Percentiles rank a stretch among this genome's conserved stretches.
These are phyloP conservation scores for Megaceryle torquata DNA, from an alignment of 2,113 vertebrate genomes.

Conservation along the genomic window DNA sequence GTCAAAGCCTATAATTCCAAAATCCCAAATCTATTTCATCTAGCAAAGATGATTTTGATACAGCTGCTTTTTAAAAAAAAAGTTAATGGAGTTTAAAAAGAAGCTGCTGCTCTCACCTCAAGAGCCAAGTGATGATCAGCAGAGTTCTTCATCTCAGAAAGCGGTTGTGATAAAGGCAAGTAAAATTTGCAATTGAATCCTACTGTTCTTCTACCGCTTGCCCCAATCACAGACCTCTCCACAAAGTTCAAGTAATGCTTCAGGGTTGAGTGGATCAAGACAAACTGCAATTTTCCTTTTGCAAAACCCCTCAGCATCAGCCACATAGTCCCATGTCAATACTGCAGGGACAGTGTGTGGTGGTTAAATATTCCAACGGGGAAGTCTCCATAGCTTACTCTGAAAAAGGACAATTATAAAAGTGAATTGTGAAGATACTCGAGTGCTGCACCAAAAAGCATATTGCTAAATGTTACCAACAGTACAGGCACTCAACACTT, in stretches of 20 bases:
- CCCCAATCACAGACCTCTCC: background rate
- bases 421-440: slow-evolving; percentile 18
- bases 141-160: background rate
- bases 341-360: background rate
- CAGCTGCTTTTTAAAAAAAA: background rate
- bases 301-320: background rate
- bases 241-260: background rate
- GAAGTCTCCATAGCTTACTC: background rate
- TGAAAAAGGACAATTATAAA: background rate
- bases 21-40: background rate
- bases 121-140: background rate
- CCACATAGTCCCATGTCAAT: background rate
- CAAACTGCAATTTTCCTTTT: background rate
- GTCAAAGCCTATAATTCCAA: background rate
- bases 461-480: slow-evolving; percentile 1
- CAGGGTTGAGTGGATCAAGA: background rate
- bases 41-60: background rate
- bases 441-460: background rate
- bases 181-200: background rate
- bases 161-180: background rate
- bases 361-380: background rate
- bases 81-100: background rate
- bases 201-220: background rate
- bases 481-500: background rate
- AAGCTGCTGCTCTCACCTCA: background rate